Percentiles rank a stretch among this genome's conserved stretches.
These are phyloP conservation scores for Melinaea menophilus DNA, from an alignment of 2,888 invertebrate species.

Conservation along the genomic window DNA sequence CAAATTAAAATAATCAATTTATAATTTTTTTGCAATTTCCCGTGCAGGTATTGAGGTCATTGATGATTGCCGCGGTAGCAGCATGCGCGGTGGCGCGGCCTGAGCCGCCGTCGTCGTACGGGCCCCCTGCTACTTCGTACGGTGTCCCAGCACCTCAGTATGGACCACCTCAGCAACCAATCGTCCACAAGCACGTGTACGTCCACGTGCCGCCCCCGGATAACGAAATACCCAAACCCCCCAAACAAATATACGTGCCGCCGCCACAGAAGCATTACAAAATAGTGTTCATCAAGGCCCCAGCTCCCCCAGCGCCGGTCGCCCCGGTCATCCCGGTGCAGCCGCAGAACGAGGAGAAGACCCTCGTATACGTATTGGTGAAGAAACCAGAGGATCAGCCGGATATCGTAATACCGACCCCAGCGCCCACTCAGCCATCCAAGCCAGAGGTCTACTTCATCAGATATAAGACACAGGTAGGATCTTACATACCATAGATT, in stretches of 20 bases:
- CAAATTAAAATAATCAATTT: constrained; percentile 18
- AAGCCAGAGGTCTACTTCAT: constrained; percentile 95
- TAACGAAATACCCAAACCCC: constrained; percentile 84
- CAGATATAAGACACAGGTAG: constrained; percentile 90
- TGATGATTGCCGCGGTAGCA: constrained; percentile 64
- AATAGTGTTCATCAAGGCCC: constrained; percentile 89
- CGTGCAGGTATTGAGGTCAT: constrained; percentile 68
- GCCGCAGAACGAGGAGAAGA: constrained; percentile 93
- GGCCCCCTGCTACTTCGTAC: constrained; percentile 76
- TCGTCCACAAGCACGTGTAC: constrained; percentile 93
- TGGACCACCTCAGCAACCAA: constrained; percentile 85
- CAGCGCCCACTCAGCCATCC: constrained; percentile 90
- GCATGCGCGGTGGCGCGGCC: constrained; percentile 72
- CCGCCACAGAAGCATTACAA: constrained; percentile 89
- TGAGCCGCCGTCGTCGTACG: constrained; percentile 78
- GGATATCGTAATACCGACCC: constrained; percentile 86
- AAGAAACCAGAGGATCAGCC: constrained; percentile 93
- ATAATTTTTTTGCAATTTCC: constrained; percentile 30
- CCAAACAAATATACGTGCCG: constrained; percentile 70
- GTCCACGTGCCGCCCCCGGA: constrained; percentile 94
- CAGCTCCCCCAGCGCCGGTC: constrained; percentile 80
- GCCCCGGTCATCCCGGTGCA: constrained; percentile 82
- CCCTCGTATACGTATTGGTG: constrained; percentile 90
- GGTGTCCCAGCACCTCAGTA: constrained; percentile 80
- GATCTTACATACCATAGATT: too few relatives aligned